Percentiles rank a stretch among this genome's conserved stretches.
Evolutionary conservation across 2,113 vertebrate species (phyloP).

Genomic region (Onychostruthus taczanowskii): DNA sequence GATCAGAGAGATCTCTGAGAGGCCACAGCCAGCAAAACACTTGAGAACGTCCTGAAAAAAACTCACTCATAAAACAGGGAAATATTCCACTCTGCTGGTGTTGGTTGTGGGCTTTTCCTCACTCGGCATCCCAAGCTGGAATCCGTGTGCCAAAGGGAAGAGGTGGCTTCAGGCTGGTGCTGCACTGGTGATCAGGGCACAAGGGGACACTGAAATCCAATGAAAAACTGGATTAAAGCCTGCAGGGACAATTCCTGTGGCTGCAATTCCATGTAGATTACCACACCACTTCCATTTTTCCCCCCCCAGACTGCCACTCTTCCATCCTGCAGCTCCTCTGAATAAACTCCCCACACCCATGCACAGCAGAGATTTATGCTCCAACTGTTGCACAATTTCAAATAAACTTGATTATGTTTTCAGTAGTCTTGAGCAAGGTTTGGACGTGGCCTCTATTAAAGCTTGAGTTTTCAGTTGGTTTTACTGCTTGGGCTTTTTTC

Average conservation of each 20-base stretch:
- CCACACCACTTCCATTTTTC: no score
- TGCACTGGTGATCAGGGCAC: not conserved
- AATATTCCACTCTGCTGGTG: not conserved
- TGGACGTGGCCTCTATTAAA: not conserved
- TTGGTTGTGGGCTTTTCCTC: not conserved
- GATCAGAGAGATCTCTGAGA: not conserved
- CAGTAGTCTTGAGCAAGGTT: not conserved
- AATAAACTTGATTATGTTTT: not conserved
- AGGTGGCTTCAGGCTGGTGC: not conserved
- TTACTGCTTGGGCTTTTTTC: not conserved
- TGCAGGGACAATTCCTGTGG: not conserved
- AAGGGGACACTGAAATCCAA: not conserved
- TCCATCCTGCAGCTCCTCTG: not conserved
- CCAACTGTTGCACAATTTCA: not conserved
- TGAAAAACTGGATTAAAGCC: not conserved
- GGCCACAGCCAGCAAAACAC: not conserved
- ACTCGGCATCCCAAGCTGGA: not conserved
- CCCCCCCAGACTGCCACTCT: rapidly evolving
- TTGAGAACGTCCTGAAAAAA: not conserved
- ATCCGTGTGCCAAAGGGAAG: not conserved
- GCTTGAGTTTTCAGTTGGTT: not conserved
- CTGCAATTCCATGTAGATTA: not conserved
- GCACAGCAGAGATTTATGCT: not conserved
- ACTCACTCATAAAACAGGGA: not conserved
- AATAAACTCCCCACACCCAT: not conserved